Percentiles rank a stretch among this genome's conserved stretches.
Conservation (phyloP, 2,888 invertebrate genomes). For the Mechanitis messenoides region DNA sequence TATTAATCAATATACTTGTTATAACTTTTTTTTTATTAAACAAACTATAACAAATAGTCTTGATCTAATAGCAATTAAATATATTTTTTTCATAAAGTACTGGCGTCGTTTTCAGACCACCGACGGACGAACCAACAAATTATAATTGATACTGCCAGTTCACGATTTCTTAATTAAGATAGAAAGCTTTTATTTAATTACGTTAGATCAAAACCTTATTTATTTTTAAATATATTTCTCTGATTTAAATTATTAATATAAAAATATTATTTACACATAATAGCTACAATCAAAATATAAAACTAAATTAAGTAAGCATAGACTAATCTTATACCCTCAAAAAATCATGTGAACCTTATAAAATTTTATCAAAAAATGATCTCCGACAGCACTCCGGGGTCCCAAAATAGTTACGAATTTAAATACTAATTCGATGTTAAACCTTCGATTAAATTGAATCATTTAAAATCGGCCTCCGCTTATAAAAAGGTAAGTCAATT, state of each 20-base stretch:
- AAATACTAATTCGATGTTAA: conserved; percentile 57
- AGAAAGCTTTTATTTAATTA: conserved; percentile 13
- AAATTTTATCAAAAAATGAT: conserved; percentile 57
- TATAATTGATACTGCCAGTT: conserved; percentile 14
- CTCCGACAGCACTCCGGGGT: conserved; percentile 44
- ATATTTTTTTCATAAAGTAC: not conserved
- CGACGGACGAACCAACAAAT: conserved; percentile 12
- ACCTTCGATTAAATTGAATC: conserved; percentile 58
- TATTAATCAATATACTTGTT: no score
- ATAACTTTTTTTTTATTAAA: no score
- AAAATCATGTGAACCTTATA: conserved; percentile 17
- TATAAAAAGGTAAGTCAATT: conserved; percentile 58
- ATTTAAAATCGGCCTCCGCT: conserved; percentile 46
- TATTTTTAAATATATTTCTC: conserved; percentile 11
- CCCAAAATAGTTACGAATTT: conserved; percentile 53
- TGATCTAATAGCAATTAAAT: not conserved
- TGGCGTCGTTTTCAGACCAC: conserved; percentile 11
- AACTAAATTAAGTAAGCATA: conserved; percentile 9
- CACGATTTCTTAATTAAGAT: conserved; percentile 22
- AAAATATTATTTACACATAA: no score
- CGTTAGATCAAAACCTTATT: conserved; percentile 15
- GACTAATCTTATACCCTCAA: conserved; percentile 17
- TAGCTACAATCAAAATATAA: conserved; percentile 1
- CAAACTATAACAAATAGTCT: not conserved
- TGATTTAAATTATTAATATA: conserved; percentile 5